Conservation (phyloP, 2,888 invertebrate genomes). For the Eristalis pertinax region DNA sequence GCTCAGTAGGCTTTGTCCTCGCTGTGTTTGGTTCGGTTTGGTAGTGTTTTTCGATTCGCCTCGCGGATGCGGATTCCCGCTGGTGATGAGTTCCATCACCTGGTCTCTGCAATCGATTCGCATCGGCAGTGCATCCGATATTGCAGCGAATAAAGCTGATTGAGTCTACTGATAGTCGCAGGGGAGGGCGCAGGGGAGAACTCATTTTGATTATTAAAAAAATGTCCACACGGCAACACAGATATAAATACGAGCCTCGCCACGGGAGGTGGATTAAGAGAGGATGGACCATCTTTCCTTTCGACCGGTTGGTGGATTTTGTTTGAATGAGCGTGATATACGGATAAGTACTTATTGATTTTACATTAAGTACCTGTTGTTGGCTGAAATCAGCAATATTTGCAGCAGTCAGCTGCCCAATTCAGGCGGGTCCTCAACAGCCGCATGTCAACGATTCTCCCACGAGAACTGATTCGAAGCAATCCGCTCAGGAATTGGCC, state of each 20-base stretch:
- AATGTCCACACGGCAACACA: background rate
- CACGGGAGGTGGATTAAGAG: slow-evolving; percentile 30
- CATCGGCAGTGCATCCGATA: slow-evolving; percentile 42
- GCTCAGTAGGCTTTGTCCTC: slow-evolving; percentile 17
- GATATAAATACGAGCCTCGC: background rate
- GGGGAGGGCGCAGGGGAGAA: slow-evolving; percentile 34
- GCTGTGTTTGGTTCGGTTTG: slow-evolving; percentile 11
- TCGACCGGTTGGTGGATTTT: background rate
- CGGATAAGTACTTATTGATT: background rate
- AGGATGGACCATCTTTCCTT: slow-evolving; percentile 27
- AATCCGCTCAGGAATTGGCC: background rate
- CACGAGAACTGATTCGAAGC: background rate
- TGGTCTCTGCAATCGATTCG: slow-evolving; percentile 40
- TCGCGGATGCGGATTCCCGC: slow-evolving; percentile 41
- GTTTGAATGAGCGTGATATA: background rate
- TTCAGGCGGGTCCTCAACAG: background rate
- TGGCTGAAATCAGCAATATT: background rate
- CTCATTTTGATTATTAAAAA: slow-evolving; percentile 37
- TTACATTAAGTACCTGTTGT: background rate
- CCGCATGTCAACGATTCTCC: background rate
- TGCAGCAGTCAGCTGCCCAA: background rate
- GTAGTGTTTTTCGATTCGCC: slow-evolving; percentile 27
- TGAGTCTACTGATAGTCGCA: slow-evolving; percentile 57
- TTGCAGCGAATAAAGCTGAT: slow-evolving; percentile 62
- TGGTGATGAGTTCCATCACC: slow-evolving; percentile 57